A percentile compares a stretch with the other conserved stretches of the same genome.
phyloP scores from a whole-genome alignment of 92 coral and sea anemone genomes.

The Phymanthus crucifer region DNA sequence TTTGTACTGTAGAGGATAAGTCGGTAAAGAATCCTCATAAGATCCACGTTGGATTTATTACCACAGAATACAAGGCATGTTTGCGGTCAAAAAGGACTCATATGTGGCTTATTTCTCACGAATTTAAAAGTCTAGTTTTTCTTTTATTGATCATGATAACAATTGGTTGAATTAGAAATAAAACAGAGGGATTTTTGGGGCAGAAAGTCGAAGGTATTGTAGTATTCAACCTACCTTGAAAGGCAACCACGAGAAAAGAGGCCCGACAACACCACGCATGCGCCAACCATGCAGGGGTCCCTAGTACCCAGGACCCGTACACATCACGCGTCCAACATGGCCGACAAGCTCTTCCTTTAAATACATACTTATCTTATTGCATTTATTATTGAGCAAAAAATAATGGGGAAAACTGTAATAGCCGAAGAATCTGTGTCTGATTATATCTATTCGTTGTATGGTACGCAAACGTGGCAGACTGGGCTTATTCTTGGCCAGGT shows the following conservation, averaged over 20 bases:
- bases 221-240: conserved; percentile 37
- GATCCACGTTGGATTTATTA: neutral
- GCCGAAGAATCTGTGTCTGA: conserved; percentile 76
- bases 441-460: conserved; percentile 76
- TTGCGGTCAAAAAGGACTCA: neutral
- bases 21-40: neutral
- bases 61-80: neutral
- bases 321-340: conserved; percentile 43
- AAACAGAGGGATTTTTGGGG: conserved; percentile 8
- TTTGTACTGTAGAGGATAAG: too few species aligned
- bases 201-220: conserved; percentile 3
- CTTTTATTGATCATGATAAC: neutral
- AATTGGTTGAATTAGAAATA: neutral
- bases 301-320: conserved; percentile 38
- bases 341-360: conserved; percentile 29
- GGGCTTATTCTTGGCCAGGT: conserved; percentile 95
- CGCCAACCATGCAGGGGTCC: conserved; percentile 71
- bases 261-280: conserved; percentile 76
- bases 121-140: neutral
- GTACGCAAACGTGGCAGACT: conserved; percentile 73
- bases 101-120: neutral
- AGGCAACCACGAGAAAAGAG: conserved; percentile 97
- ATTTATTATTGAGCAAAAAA: neutral
- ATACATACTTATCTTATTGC: too few species aligned
- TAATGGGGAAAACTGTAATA: conserved; percentile 87